Conservation (phyloP, 2,113 vertebrate species). For the Holacanthus passer region DNA sequence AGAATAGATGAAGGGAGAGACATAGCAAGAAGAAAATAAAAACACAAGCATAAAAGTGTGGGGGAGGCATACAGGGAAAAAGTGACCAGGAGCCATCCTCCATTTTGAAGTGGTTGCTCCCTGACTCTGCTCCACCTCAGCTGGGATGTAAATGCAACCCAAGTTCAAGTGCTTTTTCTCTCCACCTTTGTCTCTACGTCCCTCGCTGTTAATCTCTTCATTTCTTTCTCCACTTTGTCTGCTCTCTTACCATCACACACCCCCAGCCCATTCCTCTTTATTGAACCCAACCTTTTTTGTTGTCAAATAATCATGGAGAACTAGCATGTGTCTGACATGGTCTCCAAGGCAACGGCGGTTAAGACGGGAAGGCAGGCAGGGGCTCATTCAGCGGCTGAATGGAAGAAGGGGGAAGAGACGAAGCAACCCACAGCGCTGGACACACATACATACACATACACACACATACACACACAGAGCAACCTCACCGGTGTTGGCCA, state of each 20-base stretch:
- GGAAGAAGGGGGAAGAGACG: conserved; percentile 74
- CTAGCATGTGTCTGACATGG: conserved; percentile 87
- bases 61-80: background rate
- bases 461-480: conserved; percentile 42
- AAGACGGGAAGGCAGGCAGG: conserved; percentile 83
- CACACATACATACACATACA: conserved; percentile 11
- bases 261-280: conserved; percentile 68
- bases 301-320: conserved; percentile 88
- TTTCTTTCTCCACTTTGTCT: conserved; percentile 55
- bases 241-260: conserved; percentile 40
- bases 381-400: conserved; percentile 85
- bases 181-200: conserved; percentile 57
- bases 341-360: conserved; percentile 86
- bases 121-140: conserved; percentile 48
- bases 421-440: conserved; percentile 70
- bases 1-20: background rate
- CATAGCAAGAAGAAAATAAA: conserved; percentile 1
- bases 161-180: conserved; percentile 74
- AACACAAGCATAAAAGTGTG: conserved; percentile 16
- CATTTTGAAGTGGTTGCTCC: conserved; percentile 67
- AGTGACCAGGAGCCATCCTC: conserved; percentile 60
- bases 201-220: conserved; percentile 43
- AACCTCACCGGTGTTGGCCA: conserved; percentile 56
- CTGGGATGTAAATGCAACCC: conserved; percentile 53
- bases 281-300: conserved; percentile 85